Base-by-base conservation (phyloP, 2,888 invertebrate species). In the Lasioglossum morio region DNA sequence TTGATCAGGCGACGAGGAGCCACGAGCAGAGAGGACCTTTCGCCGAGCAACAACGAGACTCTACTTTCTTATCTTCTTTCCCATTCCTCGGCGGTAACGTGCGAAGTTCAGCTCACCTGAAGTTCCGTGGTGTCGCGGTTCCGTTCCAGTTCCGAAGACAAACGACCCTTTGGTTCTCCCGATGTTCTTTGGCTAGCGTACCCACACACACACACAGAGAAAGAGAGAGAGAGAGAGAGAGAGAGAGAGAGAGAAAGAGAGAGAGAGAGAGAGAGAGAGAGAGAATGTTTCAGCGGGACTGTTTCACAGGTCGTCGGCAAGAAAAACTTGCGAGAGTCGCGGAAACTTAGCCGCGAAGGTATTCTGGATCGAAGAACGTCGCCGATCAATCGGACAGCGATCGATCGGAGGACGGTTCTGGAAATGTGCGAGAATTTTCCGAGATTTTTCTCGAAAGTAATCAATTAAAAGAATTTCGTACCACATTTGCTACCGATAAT, bases 101-200 rank as follows among this genome's bases (percentile, higher is more conserved):
- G 27, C 66, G 12, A n/a, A 77, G 60, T 84, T 81, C 37, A 72
- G 77, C 27, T 72, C 76, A 66, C 72, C 63, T 34, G 70, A 66
- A 84, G 53, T 81, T 60, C 76, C 76, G 43, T 53, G 82, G 34
- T 73, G 77, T 72, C 82, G 60, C 48, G 82, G 82, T 81, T 84
- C 77, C 77, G 82, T 77, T 84, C 82, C 77, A 77, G 46, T 84
- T 84, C 46, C 30, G n/a, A 77, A 84, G 84, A 82, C 63, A 77
- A 82, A 84, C 82, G 72, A 34, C 34, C 40, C 57, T 46, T 30
- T 7, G 37, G 23, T 14, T 37, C 43, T 30, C 16, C 53, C 19
- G 19, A 34, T 48, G n/a, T 63, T 57, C 57, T 19, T 34, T 14
- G 37, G 23, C 48, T 23, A 30, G 10, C 66, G 53, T 14, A 0